Percentiles rank a stretch among this genome's conserved stretches.
These are phyloP conservation scores for Drosophila bipectinata DNA, from an alignment of 1,140 invertebrate genomes.

Conservation along the genomic window DNA sequence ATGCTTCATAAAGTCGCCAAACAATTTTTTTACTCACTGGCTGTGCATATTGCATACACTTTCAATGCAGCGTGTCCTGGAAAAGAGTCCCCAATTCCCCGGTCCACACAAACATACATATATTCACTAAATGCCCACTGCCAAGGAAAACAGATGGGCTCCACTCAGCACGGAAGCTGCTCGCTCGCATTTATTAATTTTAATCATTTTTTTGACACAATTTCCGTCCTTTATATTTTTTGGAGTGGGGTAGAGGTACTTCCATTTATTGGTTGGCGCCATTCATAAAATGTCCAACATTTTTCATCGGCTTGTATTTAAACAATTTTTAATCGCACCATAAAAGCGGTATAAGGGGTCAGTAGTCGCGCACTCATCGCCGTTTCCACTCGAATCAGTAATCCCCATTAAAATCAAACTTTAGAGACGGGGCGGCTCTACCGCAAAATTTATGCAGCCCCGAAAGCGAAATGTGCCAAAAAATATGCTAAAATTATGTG, in stretches of 20 bases:
- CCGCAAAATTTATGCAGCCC: slow-evolving; percentile 46
- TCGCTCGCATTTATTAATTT: slow-evolving; percentile 76
- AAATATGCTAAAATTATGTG: slow-evolving; percentile 61
- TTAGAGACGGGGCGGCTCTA: slow-evolving; percentile 1
- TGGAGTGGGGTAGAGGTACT: background rate
- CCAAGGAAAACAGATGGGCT: slow-evolving; percentile 56
- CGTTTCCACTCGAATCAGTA: slow-evolving; percentile 26
- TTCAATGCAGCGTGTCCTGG: slow-evolving; percentile 24
- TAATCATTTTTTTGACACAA: slow-evolving; percentile 67
- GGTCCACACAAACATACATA: slow-evolving; percentile 30
- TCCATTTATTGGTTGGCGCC: slow-evolving; percentile 27
- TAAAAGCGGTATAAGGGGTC: slow-evolving; percentile 41
- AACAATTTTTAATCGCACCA: slow-evolving; percentile 76
- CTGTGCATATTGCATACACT: slow-evolving; percentile 1
- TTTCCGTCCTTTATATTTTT: slow-evolving; percentile 25
- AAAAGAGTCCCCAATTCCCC: background rate
- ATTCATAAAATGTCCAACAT: slow-evolving; percentile 43
- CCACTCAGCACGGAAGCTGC: slow-evolving; percentile 37
- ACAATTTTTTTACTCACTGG: slow-evolving; percentile 37
- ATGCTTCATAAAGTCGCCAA: slow-evolving; percentile 74
- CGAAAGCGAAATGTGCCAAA: slow-evolving; percentile 26
- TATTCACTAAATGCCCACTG: slow-evolving; percentile 65
- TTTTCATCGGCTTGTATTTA: slow-evolving; percentile 66
- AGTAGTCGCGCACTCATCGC: background rate
- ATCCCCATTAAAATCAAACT: slow-evolving; percentile 48